phyloP scores from a whole-genome alignment of 2,888 invertebrate species.

The Fragum fragum region DNA sequence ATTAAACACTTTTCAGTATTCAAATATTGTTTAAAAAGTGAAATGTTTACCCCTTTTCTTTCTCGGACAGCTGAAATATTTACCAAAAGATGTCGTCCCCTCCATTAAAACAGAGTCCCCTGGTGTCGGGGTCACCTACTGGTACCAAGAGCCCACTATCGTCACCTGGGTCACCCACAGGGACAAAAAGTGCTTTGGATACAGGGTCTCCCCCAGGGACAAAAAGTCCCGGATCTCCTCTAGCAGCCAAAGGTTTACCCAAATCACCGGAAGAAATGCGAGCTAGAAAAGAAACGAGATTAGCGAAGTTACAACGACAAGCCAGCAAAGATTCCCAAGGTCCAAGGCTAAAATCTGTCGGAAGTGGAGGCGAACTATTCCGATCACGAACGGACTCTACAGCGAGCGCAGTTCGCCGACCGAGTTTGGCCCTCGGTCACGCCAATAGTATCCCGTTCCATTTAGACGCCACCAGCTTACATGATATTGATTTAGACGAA shows the following conservation, averaged over 20 bases:
- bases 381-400: constrained; percentile 38
- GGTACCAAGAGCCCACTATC: neutral
- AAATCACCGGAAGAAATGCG: constrained; percentile 13
- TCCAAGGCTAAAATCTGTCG: constrained; percentile 4
- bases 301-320: constrained; percentile 33
- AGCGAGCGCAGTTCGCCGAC: constrained; percentile 50
- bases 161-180: constrained; percentile 5
- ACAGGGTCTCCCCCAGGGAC: neutral
- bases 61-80: neutral
- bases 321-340: constrained; percentile 38
- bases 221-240: neutral
- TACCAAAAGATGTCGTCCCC: constrained; percentile 2
- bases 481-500: constrained; percentile 60
- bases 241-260: neutral
- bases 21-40: too few species aligned
- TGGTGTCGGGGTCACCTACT: neutral
- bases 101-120: neutral
- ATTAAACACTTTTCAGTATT: too few species aligned
- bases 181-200: neutral
- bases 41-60: too few species aligned
- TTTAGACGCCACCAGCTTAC: constrained; percentile 56
- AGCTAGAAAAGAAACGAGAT: neutral
- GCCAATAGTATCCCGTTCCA: constrained; percentile 62
- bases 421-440: constrained; percentile 74
- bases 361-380: constrained; percentile 10